Conservation (phyloP, 2,113 vertebrate species). For the Prunella fulvescens region DNA sequence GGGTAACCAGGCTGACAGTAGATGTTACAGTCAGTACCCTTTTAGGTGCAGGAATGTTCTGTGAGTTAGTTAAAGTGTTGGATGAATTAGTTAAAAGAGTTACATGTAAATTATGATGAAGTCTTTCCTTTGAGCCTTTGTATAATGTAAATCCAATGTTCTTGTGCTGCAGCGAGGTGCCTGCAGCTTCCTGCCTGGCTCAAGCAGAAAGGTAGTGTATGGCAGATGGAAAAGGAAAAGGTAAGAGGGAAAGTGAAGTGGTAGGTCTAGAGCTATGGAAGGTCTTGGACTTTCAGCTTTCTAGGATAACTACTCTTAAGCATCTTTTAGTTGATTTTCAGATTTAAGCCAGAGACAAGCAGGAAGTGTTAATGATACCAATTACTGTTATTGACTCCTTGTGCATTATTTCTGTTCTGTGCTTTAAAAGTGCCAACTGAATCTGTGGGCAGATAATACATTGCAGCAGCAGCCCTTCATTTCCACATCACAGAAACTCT, state of each 20-base stretch:
- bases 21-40: neutral
- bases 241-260: neutral
- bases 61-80: neutral
- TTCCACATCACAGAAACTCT: neutral
- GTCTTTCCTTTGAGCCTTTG: neutral
- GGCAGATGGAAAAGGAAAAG: neutral
- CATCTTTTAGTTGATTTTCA: neutral
- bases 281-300: neutral
- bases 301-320: neutral
- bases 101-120: neutral
- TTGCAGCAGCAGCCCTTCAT: neutral
- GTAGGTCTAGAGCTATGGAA: neutral
- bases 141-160: neutral
- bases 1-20: neutral
- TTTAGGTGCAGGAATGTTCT: neutral
- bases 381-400: neutral
- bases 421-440: neutral
- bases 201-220: neutral
- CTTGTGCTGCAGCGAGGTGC: neutral
- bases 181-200: neutral
- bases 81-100: neutral
- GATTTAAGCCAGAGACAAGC: neutral
- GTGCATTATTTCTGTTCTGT: neutral
- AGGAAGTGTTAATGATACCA: neutral
- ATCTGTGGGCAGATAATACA: neutral